phyloP scores from a whole-genome alignment of 2,888 invertebrate genomes.

The Muschampia plurimacula region DNA sequence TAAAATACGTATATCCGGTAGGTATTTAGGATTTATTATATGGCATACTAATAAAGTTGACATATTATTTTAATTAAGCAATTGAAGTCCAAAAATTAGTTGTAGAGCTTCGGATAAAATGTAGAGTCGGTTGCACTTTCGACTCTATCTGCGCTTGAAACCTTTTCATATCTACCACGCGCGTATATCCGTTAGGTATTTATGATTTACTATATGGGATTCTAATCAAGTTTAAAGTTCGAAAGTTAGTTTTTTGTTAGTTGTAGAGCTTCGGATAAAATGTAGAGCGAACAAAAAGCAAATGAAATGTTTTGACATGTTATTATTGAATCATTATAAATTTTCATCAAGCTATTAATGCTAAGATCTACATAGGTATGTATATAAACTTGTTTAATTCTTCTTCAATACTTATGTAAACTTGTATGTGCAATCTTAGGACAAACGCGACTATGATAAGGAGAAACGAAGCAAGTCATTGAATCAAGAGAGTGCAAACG shows the following conservation, averaged over 20 bases:
- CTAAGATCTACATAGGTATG: neutral
- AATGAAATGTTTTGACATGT: neutral
- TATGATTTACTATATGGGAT: neutral
- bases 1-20: neutral
- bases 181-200: neutral
- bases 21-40: neutral
- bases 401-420: neutral
- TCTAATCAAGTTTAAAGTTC: neutral
- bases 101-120: neutral
- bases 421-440: neutral
- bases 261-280: neutral
- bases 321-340: neutral
- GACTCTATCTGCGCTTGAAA: constrained; percentile 8
- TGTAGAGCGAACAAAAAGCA: too few species aligned
- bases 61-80: neutral
- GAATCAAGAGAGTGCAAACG: neutral
- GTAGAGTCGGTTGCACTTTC: constrained; percentile 18
- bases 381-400: neutral
- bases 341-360: neutral
- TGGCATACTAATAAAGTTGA: neutral
- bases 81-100: neutral
- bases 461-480: neutral
- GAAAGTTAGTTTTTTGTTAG: neutral
- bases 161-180: neutral
- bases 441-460: neutral